A percentile compares a stretch with the other conserved stretches of the same genome.
These are phyloP conservation scores for Anoplophora glabripennis DNA, from an alignment of 1,140 invertebrate genomes.

Conservation along the genomic window DNA sequence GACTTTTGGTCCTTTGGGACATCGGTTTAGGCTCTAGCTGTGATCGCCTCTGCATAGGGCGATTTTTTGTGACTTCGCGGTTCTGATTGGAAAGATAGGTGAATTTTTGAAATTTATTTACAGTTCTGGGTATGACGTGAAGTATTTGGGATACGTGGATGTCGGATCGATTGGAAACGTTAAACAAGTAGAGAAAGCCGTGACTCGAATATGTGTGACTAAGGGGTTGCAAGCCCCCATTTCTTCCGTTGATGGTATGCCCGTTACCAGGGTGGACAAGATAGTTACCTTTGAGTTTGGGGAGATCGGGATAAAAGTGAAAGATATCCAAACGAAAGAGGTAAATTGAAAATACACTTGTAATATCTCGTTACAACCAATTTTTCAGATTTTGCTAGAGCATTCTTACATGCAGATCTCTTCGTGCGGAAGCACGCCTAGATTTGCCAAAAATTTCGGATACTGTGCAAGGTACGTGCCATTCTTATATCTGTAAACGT, in stretches of 20 bases:
- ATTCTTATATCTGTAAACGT: not conserved
- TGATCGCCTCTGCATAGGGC: too few relatives aligned
- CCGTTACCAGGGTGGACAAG: slow-evolving; percentile 38
- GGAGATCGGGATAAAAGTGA: slow-evolving; percentile 55
- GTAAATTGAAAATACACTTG: slow-evolving; percentile 34
- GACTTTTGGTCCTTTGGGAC: too few relatives aligned
- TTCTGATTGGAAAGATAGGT: too few relatives aligned
- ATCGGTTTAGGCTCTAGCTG: too few relatives aligned
- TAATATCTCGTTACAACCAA: not conserved
- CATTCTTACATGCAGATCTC: slow-evolving; percentile 66
- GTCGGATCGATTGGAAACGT: slow-evolving; percentile 54
- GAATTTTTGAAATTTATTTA: slow-evolving; percentile 23
- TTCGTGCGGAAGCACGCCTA: slow-evolving; percentile 58
- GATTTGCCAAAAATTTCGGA: slow-evolving; percentile 58
- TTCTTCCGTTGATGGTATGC: slow-evolving; percentile 1
- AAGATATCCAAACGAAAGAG: slow-evolving; percentile 43
- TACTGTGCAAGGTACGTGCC: slow-evolving; percentile 60
- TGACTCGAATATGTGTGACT: slow-evolving; percentile 26
- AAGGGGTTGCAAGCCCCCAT: slow-evolving; percentile 37
- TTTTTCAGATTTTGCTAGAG: slow-evolving; percentile 51
- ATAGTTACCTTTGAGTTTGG: slow-evolving; percentile 53
- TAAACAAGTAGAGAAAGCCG: slow-evolving; percentile 56
- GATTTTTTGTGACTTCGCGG: too few relatives aligned
- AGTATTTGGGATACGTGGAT: slow-evolving; percentile 52
- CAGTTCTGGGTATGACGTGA: slow-evolving; percentile 48